Evolutionary conservation across 30 jellyfish, hydroid and myxozoan species (phyloP).

Genomic region (Morbakka virulenta): DNA sequence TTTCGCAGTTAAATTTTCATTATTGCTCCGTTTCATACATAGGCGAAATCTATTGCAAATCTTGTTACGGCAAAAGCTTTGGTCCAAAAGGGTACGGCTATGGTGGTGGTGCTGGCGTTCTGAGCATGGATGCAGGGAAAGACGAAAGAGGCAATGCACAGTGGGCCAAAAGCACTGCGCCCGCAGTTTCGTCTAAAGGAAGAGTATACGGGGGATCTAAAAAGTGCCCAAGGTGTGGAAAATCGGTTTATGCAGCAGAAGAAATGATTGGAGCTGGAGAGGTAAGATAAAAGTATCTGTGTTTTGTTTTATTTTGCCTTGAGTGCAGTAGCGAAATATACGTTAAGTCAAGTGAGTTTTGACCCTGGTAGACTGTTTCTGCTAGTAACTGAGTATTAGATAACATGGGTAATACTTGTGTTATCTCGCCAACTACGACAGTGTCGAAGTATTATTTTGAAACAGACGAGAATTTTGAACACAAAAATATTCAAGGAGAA

Average conservation of each 20-base stretch:
- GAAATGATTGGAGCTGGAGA: conserved; percentile 77
- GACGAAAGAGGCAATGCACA: conserved; percentile 39
- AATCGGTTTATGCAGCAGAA: conserved; percentile 88
- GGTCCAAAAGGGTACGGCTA: conserved; percentile 98
- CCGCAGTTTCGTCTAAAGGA: too few species aligned
- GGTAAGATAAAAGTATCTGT: conserved; percentile 41
- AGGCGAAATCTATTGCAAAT: conserved; percentile 80
- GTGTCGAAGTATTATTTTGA: too few species aligned
- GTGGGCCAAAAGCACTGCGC: conserved; percentile 46
- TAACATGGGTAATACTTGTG: too few species aligned
- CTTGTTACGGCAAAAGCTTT: conserved; percentile 80
- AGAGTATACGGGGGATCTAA: conserved; percentile 81
- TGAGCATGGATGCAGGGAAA: conserved; percentile 88
- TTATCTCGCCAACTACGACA: too few species aligned
- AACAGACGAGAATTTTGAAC: too few species aligned
- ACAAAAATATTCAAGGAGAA: too few species aligned
- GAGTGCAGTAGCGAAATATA: too few species aligned
- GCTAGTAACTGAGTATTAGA: too few species aligned
- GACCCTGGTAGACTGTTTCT: too few species aligned
- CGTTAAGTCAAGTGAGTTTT: too few species aligned
- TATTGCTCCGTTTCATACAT: not conserved
- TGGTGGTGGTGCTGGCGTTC: conserved; percentile 98
- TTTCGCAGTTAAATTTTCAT: not conserved
- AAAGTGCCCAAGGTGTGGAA: conserved; percentile 85
- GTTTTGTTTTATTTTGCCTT: too few species aligned